Base-by-base conservation (phyloP, 2,113 vertebrate genomes). In the Corythoichthys haematopterus region DNA sequence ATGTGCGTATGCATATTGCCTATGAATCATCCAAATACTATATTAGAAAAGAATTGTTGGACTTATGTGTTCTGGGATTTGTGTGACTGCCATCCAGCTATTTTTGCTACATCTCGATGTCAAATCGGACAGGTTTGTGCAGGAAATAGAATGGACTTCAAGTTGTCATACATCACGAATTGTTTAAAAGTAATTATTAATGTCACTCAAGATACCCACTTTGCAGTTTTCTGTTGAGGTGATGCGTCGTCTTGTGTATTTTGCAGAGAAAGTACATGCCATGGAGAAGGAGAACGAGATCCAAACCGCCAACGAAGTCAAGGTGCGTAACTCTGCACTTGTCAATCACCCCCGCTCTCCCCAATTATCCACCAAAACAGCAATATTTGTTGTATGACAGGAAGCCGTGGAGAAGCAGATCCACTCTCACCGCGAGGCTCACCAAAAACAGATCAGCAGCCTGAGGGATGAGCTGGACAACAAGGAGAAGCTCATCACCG, bases 251-350 rank as follows among this genome's bases (percentile, higher is more conserved):
- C 28, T 40, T 76, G 66, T 76, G 0, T 64, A 11, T 86, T 62
- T 68, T 51, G 68, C 88, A 98, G 96, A 97, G 89, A 97, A 97
- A 91, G 94, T 98, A 4, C 94, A 96, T 69, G 95, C 96, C 63
- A 96, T 98, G 95, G 95, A 98, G 89, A 98, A 97, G 43, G 96
- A 98, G 73, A 98, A 93, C 65, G 96, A 98, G 76, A 95, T 98
- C 85, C 95, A 98, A 84, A 95, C 94, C 28, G 95, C 96, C 83
- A 98, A 96, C 88, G 96, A 98, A 93, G 95, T 96, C 59, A 98
- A 98, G 92, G 95, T 91, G 83, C 65, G 74, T 59, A 63, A 11
- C 48, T 61, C 12, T 1, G 36, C 28, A 46, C 35, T 48, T 59
- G 11, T 12, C 2, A 59, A 12, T 20, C 60, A 46, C 28, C 43